Conservation (phyloP, 2,797 vertebrate species). For the Sylvilagus floridanus region DNA sequence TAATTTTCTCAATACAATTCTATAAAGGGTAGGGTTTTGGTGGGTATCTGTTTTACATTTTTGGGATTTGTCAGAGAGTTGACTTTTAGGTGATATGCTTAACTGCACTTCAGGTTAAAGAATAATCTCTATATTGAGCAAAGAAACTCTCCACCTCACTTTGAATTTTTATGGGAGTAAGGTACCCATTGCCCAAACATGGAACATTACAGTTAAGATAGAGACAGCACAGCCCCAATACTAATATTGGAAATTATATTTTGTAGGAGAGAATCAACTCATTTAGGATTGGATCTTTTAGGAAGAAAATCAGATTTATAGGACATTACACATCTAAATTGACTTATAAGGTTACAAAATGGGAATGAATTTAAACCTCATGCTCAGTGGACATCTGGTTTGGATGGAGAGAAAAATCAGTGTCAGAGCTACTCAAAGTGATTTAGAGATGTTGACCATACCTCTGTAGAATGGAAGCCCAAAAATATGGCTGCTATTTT, state of each 20-base stretch:
- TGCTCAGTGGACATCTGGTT: not conserved
- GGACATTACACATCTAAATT: not conserved
- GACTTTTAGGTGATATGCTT: not conserved
- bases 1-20: not conserved
- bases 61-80: not conserved
- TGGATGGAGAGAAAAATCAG: not conserved
- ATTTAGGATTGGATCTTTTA: not conserved
- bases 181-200: not conserved
- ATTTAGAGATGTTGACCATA: not conserved
- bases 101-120: slow-evolving; percentile 5
- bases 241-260: not conserved
- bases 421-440: not conserved
- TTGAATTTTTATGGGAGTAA: not conserved
- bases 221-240: not conserved
- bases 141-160: not conserved
- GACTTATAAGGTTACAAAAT: slow-evolving; percentile 4
- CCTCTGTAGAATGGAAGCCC: not conserved
- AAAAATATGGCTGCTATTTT: not conserved
- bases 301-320: not conserved
- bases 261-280: not conserved
- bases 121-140: not conserved
- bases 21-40: not conserved
- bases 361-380: slow-evolving; percentile 32
- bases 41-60: not conserved
- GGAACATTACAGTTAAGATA: not conserved